Percentiles rank a stretch among this genome's conserved stretches.
Evolutionary conservation across 2,797 vertebrate genomes (phyloP).

Genomic region (Emys orbicularis): DNA sequence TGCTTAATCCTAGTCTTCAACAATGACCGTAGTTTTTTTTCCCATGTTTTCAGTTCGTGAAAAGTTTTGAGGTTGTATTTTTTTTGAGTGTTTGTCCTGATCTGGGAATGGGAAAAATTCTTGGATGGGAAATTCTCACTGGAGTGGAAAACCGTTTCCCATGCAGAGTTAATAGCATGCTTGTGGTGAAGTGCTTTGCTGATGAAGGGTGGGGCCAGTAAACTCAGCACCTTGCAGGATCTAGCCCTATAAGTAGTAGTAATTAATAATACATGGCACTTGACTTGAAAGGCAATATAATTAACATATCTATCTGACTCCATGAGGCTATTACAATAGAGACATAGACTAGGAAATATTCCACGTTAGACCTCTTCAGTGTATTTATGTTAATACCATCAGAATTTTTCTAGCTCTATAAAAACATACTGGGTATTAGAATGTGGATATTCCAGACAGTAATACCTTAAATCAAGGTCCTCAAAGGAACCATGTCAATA

Average conservation of each 20-base stretch:
- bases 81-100: not conserved
- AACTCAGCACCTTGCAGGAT: not conserved
- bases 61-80: not conserved
- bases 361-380: not conserved
- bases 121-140: not conserved
- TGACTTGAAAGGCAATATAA: not conserved
- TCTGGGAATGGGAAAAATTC: not conserved
- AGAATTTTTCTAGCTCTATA: not conserved
- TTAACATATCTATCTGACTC: not conserved
- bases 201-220: not conserved
- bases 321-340: not conserved
- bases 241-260: not conserved
- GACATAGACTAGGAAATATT: not conserved
- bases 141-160: not conserved
- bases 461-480: conserved; percentile 7
- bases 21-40: not conserved
- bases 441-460: not conserved
- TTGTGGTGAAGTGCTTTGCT: not conserved
- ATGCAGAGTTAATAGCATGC: not conserved
- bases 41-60: not conserved
- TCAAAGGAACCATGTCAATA: not conserved
- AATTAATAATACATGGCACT: not conserved
- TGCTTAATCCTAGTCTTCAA: not conserved
- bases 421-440: not conserved
- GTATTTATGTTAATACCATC: not conserved